Evolutionary conservation across 2,888 invertebrate genomes (phyloP).

Genomic region (Callyntrura guangdongensis): DNA sequence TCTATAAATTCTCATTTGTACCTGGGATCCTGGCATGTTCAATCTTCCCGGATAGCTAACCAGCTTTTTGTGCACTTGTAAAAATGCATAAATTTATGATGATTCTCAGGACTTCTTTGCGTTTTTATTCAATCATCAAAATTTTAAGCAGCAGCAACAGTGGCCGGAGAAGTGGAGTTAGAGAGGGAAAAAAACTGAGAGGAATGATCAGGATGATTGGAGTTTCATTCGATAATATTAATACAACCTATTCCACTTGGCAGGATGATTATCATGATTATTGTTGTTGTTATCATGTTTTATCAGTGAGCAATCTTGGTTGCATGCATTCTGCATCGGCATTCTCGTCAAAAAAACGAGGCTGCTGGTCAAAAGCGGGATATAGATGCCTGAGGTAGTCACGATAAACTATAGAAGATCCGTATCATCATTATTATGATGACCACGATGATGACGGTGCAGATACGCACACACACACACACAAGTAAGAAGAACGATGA

Average conservation of each 20-base stretch:
- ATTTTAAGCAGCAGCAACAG: background rate
- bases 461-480: too few species aligned
- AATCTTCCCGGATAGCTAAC: slow-evolving; percentile 22
- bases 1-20: background rate
- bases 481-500: background rate
- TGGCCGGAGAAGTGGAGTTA: too few species aligned
- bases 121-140: slow-evolving; percentile 19
- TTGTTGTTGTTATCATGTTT: background rate
- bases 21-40: background rate
- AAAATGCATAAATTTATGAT: too few species aligned
- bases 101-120: too few species aligned
- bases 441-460: background rate
- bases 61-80: background rate
- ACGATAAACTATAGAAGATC: background rate
- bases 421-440: background rate
- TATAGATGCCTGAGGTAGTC: slow-evolving; percentile 36
- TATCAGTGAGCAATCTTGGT: slow-evolving; percentile 41
- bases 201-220: background rate
- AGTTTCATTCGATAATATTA: background rate
- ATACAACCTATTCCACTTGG: background rate
- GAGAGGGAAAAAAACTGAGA: background rate
- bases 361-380: background rate
- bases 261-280: background rate
- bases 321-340: background rate
- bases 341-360: background rate